Percentiles rank a stretch among this genome's conserved stretches.
Evolutionary conservation across 2,113 vertebrate genomes (phyloP).

Genomic region (Nerophis lumbriciformis): DNA sequence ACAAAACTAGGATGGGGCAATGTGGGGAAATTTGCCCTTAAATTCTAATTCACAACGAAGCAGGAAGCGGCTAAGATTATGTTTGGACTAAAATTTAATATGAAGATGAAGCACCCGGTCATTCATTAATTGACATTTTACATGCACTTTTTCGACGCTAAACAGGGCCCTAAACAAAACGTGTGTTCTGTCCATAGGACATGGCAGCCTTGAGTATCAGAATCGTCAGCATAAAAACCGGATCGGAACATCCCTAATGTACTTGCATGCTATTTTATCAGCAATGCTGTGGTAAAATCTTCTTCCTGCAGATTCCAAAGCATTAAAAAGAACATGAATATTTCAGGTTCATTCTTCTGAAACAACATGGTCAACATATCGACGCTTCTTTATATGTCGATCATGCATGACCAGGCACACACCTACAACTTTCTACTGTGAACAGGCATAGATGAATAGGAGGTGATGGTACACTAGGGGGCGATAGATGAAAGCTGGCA

Average conservation of each 20-base stretch:
- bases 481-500: slow-evolving; percentile 17
- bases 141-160: too few species aligned
- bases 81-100: too few species aligned
- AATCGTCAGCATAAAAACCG: too few species aligned
- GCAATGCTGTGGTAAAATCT: background rate
- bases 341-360: background rate
- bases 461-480: slow-evolving; percentile 47
- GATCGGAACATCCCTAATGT: background rate
- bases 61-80: too few species aligned
- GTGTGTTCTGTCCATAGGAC: too few species aligned
- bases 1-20: too few species aligned
- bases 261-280: background rate
- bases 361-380: slow-evolving; percentile 8
- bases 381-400: slow-evolving; percentile 13
- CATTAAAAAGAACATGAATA: background rate
- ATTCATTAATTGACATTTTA: too few species aligned
- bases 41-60: too few species aligned
- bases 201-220: too few species aligned
- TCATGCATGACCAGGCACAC: slow-evolving; percentile 28
- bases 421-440: slow-evolving; percentile 35
- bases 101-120: too few species aligned
- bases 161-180: too few species aligned
- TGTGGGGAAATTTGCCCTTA: too few species aligned
- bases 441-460: slow-evolving; percentile 34
- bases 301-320: background rate